These are phyloP conservation scores for Hapalemur alaotrensis DNA, from an alignment of 2,797 vertebrate genomes.

Conservation along the genomic window DNA sequence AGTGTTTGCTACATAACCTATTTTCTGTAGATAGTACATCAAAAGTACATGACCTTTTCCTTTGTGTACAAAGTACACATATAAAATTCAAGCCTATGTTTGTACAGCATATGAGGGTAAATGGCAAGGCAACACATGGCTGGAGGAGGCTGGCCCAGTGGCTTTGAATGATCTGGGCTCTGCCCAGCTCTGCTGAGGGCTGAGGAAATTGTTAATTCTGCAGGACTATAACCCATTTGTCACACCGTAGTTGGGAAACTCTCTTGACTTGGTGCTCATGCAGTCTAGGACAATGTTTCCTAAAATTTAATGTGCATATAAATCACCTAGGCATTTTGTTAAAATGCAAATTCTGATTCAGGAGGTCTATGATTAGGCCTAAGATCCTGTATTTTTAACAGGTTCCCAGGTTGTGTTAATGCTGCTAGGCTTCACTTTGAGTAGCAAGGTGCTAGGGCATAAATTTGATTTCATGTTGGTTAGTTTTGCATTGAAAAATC, in stretches of 20 bases:
- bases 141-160: background rate
- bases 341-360: background rate
- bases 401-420: background rate
- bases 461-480: background rate
- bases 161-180: background rate
- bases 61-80: background rate
- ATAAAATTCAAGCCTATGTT: background rate
- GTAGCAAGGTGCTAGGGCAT: background rate
- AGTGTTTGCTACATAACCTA: background rate
- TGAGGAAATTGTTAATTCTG: background rate
- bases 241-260: background rate
- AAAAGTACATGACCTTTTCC: background rate
- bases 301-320: background rate
- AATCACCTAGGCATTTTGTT: background rate
- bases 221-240: background rate
- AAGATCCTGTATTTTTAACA: background rate
- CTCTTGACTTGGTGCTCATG: background rate
- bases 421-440: background rate
- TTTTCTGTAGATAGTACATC: background rate
- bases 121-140: background rate
- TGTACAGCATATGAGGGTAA: background rate
- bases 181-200: background rate
- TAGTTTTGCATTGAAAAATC: constrained; percentile 22
- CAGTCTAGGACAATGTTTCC: background rate
- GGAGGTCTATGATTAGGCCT: background rate